Base-by-base conservation (phyloP, 1,140 invertebrate species). In the Drosophila bifasciata region DNA sequence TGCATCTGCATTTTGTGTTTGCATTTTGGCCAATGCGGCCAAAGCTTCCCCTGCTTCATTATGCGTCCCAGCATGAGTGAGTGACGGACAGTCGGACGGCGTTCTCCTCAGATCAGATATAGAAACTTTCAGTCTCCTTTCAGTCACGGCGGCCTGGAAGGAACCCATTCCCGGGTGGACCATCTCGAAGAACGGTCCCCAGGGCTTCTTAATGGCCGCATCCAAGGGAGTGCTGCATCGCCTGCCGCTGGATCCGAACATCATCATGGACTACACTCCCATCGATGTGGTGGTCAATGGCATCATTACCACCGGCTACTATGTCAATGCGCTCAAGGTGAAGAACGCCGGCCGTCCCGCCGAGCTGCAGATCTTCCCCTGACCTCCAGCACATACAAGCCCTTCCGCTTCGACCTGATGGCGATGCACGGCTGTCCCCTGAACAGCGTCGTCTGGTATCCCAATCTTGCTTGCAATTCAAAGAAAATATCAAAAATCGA, bases 161-260 rank as follows among this genome's bases (percentile, higher is more conserved):
- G 97, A 99, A 90, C 98, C 98, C 0, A 88, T 96, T 3, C 95
- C 97, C 3, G 98, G 98, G 2, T 99, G 98, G 98, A 98, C 98
- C 5, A 96, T 97, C 74, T 99, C 98, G 48, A 97, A 98, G 92
- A 99, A 99, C 92, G 98, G 98, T 16, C 98, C 98, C 0, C 97
- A 98, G 92, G 98, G 98, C 15, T 96, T 99, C 79, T 94, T 99
- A 7, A 96, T 99, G 94, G 98, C 98, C 23, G 97, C 96, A n/a
- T 95, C 97, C 43, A 97, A 95, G 93, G 98, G 98, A 11, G 94
- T 99, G 8, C 93, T 99, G 2, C 94, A 97, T 50, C 94, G 97
- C 68, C 93, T 99, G 59, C 96, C 97, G 0, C 93, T 97, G 55
- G 94, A 94, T 60, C 93, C 93, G 48, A 91, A 95, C 25, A 93